Base-by-base conservation (phyloP, 1,140 invertebrate genomes). In the Brachionus paranguensis region DNA sequence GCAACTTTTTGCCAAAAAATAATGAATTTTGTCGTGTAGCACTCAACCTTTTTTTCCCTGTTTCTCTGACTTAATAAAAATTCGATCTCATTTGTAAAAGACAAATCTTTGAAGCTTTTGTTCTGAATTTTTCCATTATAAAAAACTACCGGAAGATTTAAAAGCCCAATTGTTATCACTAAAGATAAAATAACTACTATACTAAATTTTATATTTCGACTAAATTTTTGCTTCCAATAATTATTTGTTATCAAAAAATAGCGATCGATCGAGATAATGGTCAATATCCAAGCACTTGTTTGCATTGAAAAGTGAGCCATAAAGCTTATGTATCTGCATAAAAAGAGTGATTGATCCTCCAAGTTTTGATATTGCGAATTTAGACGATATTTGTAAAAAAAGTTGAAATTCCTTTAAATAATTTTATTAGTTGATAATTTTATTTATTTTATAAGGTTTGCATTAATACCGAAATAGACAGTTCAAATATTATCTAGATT, bases 281-380 rank as follows among this genome's bases (percentile, higher is more conserved):
- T 68, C 37, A 81, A 7, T 24, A 81, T 37, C 78, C 78, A 81
- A 12, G 78, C 78, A 20, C 78, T 81, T 68, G 78, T 81, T 68
- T 81, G 78, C 78, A 81, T 65, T n/a, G 53, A 81, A 81, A 81
- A 81, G 45, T 64, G 37, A 2, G 78, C 78, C 78, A 81, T 81
- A 45, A 81, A 81, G 41, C 78, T 81, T 64, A 81, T 45, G 12
- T 81, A 81, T 68, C 43, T 81, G 78, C 78, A 81, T 43, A 81
- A 68, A 68, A 81, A 81, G 20, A 81, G 43, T 4, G 53, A 64
- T 37, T 81, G 78, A 37, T 81, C 64, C 53, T 81, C 78, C 41
- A 81, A 45, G 33, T 81, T 81, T 68, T 60, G 53, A 24, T 81
- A 64, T 68, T 60, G n/a, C 12, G 53, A 43, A n/a, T 68, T 81